A percentile compares a stretch with the other conserved stretches of the same genome.
These are phyloP conservation scores for Tachycineta bicolor DNA, from an alignment of 2,113 vertebrate genomes.

Conservation along the genomic window DNA sequence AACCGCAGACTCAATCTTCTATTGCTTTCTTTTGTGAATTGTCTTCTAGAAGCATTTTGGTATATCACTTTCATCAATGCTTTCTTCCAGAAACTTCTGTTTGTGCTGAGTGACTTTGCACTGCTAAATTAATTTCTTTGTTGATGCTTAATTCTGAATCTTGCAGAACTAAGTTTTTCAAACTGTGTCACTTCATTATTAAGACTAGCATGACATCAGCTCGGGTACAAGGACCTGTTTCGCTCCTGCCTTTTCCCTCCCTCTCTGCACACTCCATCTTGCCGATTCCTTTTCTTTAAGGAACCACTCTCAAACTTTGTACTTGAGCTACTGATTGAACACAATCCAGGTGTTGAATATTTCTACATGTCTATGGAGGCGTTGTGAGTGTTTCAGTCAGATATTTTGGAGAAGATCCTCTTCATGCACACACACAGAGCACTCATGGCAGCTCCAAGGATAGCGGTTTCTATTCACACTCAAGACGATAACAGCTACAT, in stretches of 20 bases:
- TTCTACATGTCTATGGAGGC: rapidly evolving
- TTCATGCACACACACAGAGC: rapidly evolving
- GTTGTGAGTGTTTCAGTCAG: background rate
- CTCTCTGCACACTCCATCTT: background rate
- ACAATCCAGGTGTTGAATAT: background rate
- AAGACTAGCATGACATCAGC: background rate
- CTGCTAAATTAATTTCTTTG: background rate
- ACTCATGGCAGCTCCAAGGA: background rate
- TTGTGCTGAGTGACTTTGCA: background rate
- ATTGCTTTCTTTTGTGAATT: background rate
- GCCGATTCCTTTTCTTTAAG: background rate
- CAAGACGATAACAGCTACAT: background rate
- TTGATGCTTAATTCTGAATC: background rate
- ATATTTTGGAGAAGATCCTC: background rate
- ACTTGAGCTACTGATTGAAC: background rate
- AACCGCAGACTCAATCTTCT: background rate
- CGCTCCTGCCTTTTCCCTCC: background rate
- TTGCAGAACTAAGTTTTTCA: background rate
- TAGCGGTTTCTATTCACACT: background rate
- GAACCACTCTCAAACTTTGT: rapidly evolving
- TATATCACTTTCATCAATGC: background rate
- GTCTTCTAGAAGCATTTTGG: background rate
- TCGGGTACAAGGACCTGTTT: background rate
- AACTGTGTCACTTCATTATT: rapidly evolving
- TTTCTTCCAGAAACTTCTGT: background rate